Conservation (phyloP, 2,797 vertebrate species). For the Danio jaintianensis region DNA sequence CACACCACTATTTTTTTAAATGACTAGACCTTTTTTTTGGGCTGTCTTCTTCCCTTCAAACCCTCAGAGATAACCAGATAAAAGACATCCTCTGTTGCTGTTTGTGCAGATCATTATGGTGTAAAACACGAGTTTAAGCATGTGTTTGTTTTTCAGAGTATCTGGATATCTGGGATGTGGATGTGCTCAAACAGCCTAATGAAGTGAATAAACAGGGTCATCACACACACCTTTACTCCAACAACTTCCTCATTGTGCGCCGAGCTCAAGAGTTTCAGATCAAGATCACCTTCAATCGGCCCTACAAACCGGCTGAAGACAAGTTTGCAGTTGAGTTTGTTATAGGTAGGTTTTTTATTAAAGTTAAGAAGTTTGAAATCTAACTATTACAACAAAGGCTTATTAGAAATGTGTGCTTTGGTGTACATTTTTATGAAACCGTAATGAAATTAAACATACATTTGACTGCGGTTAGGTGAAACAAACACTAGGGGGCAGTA, state of each 20-base stretch:
- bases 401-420: too few relatives aligned
- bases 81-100: background rate
- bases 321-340: conserved; percentile 88
- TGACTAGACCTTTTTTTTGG: background rate
- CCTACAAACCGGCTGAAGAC: conserved; percentile 82
- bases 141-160: conserved; percentile 75
- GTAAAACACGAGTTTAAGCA: background rate
- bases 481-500: too few relatives aligned
- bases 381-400: too few relatives aligned
- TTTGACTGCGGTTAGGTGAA: too few relatives aligned
- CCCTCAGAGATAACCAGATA: background rate
- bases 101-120: background rate
- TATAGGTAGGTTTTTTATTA: conserved; percentile 83
- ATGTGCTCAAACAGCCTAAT: conserved; percentile 76
- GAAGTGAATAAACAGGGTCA: conserved; percentile 86
- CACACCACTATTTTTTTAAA: background rate
- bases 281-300: conserved; percentile 84
- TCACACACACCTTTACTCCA: conserved; percentile 82
- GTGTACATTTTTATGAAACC: too few relatives aligned
- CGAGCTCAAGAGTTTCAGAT: conserved; percentile 89
- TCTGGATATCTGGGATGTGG: conserved; percentile 79
- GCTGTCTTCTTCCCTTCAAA: background rate
- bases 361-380: background rate
- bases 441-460: too few relatives aligned
- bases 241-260: conserved; percentile 83